Evolutionary conservation across 2,888 invertebrate species (phyloP), one percentile per base, ranked within the genome.

Genomic region (Exocentrus adspersus): DNA sequence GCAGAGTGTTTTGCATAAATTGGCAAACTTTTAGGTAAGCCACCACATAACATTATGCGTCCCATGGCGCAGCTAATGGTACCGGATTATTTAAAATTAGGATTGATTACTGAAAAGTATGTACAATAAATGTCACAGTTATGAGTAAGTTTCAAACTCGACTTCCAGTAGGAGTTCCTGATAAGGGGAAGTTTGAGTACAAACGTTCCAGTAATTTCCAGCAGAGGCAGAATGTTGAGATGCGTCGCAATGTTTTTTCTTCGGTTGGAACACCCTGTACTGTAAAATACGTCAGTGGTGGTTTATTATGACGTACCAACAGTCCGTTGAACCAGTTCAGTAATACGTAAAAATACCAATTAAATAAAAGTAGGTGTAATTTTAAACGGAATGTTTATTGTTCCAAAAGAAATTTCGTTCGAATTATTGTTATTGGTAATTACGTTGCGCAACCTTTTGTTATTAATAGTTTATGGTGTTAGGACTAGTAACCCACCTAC

Each of bases 241-340:
- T 28, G 9, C 28, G 9, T 28, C 28, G 1, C 5, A 28, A 9
- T 28, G 1, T 7, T 28, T 28, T 28, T 9, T 28, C 28, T 28
- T 28, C 5, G 28, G 28, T 5, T 5, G 9, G 28, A 28, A 28
- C 28, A 7, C 7, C 28, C 28, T 28, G 28, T 4, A 30, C 9
- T 30, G 9, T 30, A 2, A 1, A 28, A 14, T 24, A 28, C 48
- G 21, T 24, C 48, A 50, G 12, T 50, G 48, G 48, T n/a, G n/a
- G n/a, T 24, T 12, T 6, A 6, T 24, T 10, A 1, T 50, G 48
- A 50, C 48, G 48, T 50, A 21, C 24, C 10, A 21, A 1, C n/a
- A 50, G 48, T 24, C 2, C 28, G 10, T 50, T 50, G 24, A 50
- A 50, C 48, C 12, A 14, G 48, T 7, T 30, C 24, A 50, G 48